phyloP scores from a whole-genome alignment of 92 coral and sea anemone genomes.

The Diadumene lineata region DNA sequence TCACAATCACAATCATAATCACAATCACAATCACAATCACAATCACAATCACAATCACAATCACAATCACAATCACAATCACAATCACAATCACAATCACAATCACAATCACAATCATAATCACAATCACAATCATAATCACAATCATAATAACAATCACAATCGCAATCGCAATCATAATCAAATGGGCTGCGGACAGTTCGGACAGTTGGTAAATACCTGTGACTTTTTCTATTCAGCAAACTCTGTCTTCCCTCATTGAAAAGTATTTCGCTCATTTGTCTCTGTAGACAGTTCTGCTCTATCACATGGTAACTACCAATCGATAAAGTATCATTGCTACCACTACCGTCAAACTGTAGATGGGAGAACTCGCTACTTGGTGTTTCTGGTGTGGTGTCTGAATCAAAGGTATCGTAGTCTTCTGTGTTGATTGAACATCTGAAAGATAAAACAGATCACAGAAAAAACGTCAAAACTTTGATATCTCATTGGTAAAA shows the following conservation, averaged over 20 bases:
- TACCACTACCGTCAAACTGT: slow-evolving; percentile 28
- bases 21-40: no score
- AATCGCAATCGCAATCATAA: background rate
- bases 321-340: slow-evolving; percentile 28
- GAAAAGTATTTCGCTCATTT: slow-evolving; percentile 21
- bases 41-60: no score
- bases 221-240: slow-evolving; percentile 9
- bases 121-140: no score
- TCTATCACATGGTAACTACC: slow-evolving; percentile 43
- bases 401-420: slow-evolving; percentile 40
- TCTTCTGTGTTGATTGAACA: slow-evolving; percentile 48
- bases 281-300: slow-evolving; percentile 22
- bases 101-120: no score
- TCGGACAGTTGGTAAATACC: background rate
- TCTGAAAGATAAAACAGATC: slow-evolving; percentile 4
- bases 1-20: no score
- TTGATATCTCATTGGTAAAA: no score
- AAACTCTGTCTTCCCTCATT: background rate
- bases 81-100: no score
- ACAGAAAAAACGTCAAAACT: no score
- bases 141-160: background rate
- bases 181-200: background rate
- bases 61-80: no score
- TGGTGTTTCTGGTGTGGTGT: slow-evolving; percentile 38
- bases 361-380: slow-evolving; percentile 37